Evolutionary conservation across 2,113 vertebrate species (phyloP).

Genomic region (Apus apus): DNA sequence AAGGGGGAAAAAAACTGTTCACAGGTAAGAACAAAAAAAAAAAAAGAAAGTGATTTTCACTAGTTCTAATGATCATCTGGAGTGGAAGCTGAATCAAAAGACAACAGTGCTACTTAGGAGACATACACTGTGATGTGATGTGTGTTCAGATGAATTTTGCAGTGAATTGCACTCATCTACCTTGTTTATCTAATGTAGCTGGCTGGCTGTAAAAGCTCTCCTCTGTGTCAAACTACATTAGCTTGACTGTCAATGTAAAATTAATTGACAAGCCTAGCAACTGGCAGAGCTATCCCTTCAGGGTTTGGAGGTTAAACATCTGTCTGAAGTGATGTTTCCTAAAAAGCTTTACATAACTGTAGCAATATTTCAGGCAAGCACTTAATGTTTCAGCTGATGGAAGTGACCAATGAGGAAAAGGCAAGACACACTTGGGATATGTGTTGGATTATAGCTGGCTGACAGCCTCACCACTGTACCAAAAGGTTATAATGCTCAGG

Average conservation of each 20-base stretch:
- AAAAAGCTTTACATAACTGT: slow-evolving; percentile 69
- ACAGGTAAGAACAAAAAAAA: neutral
- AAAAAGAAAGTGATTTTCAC: neutral
- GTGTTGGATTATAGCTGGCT: neutral
- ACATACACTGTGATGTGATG: neutral
- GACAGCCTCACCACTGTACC: neutral
- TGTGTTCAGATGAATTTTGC: neutral
- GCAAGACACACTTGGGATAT: neutral
- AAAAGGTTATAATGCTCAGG: slow-evolving; percentile 1
- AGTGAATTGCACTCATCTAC: neutral
- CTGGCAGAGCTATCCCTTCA: slow-evolving; percentile 30
- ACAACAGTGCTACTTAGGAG: neutral
- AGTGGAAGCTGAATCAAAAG: neutral
- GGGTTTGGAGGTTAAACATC: slow-evolving; percentile 68
- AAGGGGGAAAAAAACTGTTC: neutral
- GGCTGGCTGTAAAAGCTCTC: slow-evolving; percentile 20
- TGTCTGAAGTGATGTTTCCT: slow-evolving; percentile 67
- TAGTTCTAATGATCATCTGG: neutral
- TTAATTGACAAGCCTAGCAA: slow-evolving; percentile 71
- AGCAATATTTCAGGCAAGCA: slow-evolving; percentile 9
- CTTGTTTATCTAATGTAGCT: slow-evolving; percentile 57
- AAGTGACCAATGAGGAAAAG: neutral
- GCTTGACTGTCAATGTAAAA: slow-evolving; percentile 56
- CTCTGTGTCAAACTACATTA: slow-evolving; percentile 66
- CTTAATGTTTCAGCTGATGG: slow-evolving; percentile 30